Evolutionary conservation across 2,888 invertebrate species (phyloP).

Genomic region (Caradrina clavipalpis): DNA sequence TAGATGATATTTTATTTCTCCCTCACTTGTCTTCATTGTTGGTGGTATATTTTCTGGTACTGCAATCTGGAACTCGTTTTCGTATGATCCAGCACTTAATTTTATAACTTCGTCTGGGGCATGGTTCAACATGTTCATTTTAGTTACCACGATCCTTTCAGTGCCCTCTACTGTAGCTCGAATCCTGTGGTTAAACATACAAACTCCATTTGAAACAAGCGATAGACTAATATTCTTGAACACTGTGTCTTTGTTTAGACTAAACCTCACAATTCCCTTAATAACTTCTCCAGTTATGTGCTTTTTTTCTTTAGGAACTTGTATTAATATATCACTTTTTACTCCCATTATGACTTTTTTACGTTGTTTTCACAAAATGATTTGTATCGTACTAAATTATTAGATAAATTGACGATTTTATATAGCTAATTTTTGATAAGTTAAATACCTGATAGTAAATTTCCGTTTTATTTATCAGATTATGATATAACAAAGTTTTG

Average conservation of each 20-base stretch:
- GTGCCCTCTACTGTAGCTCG: not conserved
- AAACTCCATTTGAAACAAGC: slow-evolving; percentile 61
- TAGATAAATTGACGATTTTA: not conserved
- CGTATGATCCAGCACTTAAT: slow-evolving; percentile 22
- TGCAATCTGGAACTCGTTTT: slow-evolving; percentile 30
- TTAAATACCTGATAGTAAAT: slow-evolving; percentile 2
- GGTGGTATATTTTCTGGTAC: slow-evolving; percentile 40
- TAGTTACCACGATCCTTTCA: slow-evolving; percentile 24
- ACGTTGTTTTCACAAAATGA: slow-evolving; percentile 1
- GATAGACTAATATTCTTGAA: slow-evolving; percentile 61
- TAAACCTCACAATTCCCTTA: slow-evolving; percentile 60
- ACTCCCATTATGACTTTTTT: slow-evolving; percentile 59
- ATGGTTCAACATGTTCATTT: slow-evolving; percentile 23
- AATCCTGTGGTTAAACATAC: slow-evolving; percentile 4
- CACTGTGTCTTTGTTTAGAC: slow-evolving; percentile 54
- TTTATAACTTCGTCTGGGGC: not conserved
- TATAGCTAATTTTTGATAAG: no score
- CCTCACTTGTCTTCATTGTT: slow-evolving; percentile 28
- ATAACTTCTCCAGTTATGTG: slow-evolving; percentile 58
- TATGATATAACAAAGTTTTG: no score
- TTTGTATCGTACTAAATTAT: slow-evolving; percentile 7
- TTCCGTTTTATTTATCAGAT: no score
- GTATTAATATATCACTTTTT: no score
- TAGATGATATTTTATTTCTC: slow-evolving; percentile 28
- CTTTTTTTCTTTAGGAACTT: slow-evolving; percentile 42